Base-by-base conservation (phyloP, 2,888 invertebrate genomes). In the Lasioglossum calceatum region DNA sequence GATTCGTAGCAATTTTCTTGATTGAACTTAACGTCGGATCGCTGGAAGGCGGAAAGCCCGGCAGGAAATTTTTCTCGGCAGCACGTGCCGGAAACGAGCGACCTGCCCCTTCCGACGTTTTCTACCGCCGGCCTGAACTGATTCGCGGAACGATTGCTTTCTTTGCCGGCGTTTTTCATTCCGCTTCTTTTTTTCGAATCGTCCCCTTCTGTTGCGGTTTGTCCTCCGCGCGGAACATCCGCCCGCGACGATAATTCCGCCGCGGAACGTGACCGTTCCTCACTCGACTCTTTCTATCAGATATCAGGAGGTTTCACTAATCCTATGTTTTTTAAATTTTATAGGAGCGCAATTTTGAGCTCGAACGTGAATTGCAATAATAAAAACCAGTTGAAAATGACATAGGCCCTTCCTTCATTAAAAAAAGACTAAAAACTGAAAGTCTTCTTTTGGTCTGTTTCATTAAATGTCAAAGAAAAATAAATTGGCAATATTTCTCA, bases 141-240 rank as follows among this genome's bases (percentile, higher is more conserved):
- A 88, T 84, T 89, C 86, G 86, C 77, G 73, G 42, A 67, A 78
- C 88, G 82, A 89, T 88, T 88, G 84, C 89, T 78, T 83, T 77
- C 77, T 73, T 76, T 32, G 23, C 58, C 27, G 64, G 14, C 54
- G 42, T 77, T 80, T 77, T 64, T 61, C 47, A 50, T 64, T 50
- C 67, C 14, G 23, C 47, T 39, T 58, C 39, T 71, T 61, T 0
- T 78, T 78, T 39, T 67, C 23, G 67, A 58, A 12, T n/a, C 19
- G 32, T 70, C 36, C 72, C 58, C 67, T 58, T 44, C 74, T 44
- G 77, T 67, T 47, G 50, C 70, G 78, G 67, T 79, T 67, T 54
- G 23, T 50, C 39, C 50, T 32, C 12, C 36, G n/a, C 74, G 74
- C 71, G 73, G 47, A 79, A 79, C 79, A 81, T 77, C 71, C 16